Conservation (phyloP, 2,113 vertebrate genomes). For the Cyphomyrus discorhynchus region DNA sequence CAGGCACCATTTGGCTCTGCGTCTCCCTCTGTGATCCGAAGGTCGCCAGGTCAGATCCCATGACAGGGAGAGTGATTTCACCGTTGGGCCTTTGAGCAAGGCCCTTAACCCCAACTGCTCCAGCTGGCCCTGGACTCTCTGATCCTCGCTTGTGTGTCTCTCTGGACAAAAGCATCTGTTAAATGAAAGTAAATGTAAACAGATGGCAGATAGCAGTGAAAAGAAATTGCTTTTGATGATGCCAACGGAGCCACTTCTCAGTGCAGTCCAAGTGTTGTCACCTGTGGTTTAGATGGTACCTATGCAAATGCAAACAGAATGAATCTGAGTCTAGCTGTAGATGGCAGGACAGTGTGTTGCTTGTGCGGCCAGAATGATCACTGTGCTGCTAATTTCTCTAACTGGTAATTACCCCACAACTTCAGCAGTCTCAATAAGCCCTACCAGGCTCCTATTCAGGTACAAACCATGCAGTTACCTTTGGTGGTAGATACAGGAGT, state of each 20-base stretch:
- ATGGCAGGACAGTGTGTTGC: background rate
- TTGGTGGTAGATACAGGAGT: background rate
- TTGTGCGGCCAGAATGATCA: background rate
- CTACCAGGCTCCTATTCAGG: background rate
- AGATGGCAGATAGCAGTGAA: background rate
- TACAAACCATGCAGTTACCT: background rate
- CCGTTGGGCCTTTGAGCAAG: background rate
- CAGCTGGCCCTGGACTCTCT: background rate
- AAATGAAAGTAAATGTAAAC: background rate
- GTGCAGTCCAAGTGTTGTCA: background rate
- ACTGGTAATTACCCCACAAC: background rate
- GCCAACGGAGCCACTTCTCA: background rate
- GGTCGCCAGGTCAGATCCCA: background rate
- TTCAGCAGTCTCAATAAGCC: background rate
- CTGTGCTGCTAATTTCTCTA: background rate
- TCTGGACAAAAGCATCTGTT: background rate
- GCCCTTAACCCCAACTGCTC: background rate
- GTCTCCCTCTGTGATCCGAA: background rate
- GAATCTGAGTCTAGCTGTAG: background rate
- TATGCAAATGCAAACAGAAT: background rate
- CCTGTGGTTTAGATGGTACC: background rate
- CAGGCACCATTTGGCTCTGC: background rate
- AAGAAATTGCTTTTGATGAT: background rate
- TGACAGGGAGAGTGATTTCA: background rate
- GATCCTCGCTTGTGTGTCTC: background rate